phyloP scores from a whole-genome alignment of 2,113 vertebrate species.

The Desmodus rotundus region DNA sequence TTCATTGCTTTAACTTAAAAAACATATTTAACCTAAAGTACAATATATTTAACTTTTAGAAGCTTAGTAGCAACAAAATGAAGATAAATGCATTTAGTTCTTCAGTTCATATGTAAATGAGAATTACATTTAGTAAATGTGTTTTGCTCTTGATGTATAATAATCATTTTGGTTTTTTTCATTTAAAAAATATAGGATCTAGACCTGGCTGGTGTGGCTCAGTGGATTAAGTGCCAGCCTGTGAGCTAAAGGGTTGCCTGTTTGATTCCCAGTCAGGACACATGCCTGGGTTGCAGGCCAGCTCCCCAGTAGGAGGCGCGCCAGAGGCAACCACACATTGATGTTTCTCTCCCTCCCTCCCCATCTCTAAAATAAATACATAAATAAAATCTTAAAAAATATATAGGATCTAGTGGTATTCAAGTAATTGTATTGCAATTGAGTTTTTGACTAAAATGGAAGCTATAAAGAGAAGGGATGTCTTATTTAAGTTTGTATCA shows the following conservation, averaged over 20 bases:
- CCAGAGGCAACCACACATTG: too few relatives aligned
- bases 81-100: neutral
- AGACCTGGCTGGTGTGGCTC: too few relatives aligned
- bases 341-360: too few relatives aligned
- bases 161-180: neutral
- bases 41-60: neutral
- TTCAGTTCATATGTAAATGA: neutral
- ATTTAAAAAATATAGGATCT: neutral
- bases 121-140: neutral
- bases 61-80: neutral
- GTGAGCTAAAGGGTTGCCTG: too few relatives aligned
- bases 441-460: slow-evolving; percentile 1
- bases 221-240: too few relatives aligned
- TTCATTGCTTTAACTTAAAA: neutral
- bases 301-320: too few relatives aligned
- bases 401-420: neutral
- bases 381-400: neutral
- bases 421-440: neutral
- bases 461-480: neutral
- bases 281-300: too few relatives aligned
- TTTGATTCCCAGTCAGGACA: too few relatives aligned
- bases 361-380: too few relatives aligned
- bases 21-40: neutral
- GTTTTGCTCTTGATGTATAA: neutral
- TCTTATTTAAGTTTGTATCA: neutral